Evolutionary conservation across 1,140 invertebrate genomes (phyloP), one percentile per base, ranked within the genome.

Genomic region (Drosophila albomicans): DNA sequence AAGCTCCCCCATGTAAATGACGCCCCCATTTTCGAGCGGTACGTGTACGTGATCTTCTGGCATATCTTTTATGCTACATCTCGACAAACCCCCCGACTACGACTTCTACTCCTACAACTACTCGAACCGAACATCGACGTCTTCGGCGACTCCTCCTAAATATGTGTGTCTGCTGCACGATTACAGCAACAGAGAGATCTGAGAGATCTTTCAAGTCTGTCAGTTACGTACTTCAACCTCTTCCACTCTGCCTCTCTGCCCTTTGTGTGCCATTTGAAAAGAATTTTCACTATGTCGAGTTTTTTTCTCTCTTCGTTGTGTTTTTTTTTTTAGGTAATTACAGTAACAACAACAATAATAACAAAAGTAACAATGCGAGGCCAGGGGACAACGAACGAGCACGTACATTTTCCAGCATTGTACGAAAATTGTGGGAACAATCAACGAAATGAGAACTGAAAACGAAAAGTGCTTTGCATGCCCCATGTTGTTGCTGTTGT

Each of bases 351-450:
- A 69, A 56, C 28, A 32, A 30, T 16, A 66, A 57, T 41, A 52
- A 54, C 28, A 15, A 16, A 46, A 64, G 45, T 10, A 66, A 66
- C 63, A 69, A 69, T 74, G 71, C 57, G 72, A 57, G 57, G 74
- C 57, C 52, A 79, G 68, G 57, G 54, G 71, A 65, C 41, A 73
- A 73, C 65, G 66, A 43, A 78, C 58, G 72, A 68, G 82, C 79
- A 87, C 82, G 82, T 86, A 87, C 82, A 87, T 87, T 87, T 87
- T 87, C 84, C 84, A 75, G 84, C 85, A 89, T 78, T 84, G 82
- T 88, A 88, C 82, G 73, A 87, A 87, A 87, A 87, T 87, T 87
- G 84, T 87, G 85, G 85, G 84, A 87, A 87, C 85, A 87, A 87
- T 87, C 84, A 87, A 88, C 80, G 78, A 87, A 88, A 87, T 81